Evolutionary conservation across 2,888 invertebrate species (phyloP), one percentile per base, ranked within the genome.

Genomic region (Metopia argyrocephala): DNA sequence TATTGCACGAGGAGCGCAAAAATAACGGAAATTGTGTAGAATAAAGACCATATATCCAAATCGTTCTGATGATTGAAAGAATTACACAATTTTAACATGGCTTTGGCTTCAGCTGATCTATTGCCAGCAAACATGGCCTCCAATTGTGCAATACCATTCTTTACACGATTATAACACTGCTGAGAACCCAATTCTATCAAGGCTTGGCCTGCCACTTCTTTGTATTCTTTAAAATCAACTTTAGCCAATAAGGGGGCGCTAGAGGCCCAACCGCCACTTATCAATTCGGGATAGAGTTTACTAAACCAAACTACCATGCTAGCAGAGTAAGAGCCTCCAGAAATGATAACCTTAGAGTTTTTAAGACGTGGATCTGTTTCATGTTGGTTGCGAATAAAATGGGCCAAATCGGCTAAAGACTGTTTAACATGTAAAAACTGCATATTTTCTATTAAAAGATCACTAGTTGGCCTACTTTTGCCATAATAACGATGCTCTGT

Each of bases 401-500:
- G 90, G 0, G 93, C 94, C 3, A 94, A 89, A 87, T 94, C 94
- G 0, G 93, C 94, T 12, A 94, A 86, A 0, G 94, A 93, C 86
- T 94, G 94, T 71, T 93, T 93, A 0, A 93, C 92, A 86, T 91
- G 93, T 31, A 94, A 87, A 85, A 93, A 94, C 66, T 93, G 91
- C 18, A 94, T 87, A 84, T 92, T 93, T 61, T 92, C 91, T 0
- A 92, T 86, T 1, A 91, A 92, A 84, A 93, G 91, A 59, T 92
- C 88, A 0, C 85, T 83, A 7, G 93, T 93, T 0, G 96, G 96
- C 79, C 92, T 91, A 83, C 95, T 96, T 59, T 92, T 83, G 1
- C 96, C 96, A 86, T 96, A 97, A 88, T 93, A 97, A 83, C 96
- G 92, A 88, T 96, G 96, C 87, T 97, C 96, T 0, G 96, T 93